Evolutionary conservation across 2,113 vertebrate genomes (phyloP), one percentile per base, ranked within the genome.

Genomic region (Cisticola juncidis): DNA sequence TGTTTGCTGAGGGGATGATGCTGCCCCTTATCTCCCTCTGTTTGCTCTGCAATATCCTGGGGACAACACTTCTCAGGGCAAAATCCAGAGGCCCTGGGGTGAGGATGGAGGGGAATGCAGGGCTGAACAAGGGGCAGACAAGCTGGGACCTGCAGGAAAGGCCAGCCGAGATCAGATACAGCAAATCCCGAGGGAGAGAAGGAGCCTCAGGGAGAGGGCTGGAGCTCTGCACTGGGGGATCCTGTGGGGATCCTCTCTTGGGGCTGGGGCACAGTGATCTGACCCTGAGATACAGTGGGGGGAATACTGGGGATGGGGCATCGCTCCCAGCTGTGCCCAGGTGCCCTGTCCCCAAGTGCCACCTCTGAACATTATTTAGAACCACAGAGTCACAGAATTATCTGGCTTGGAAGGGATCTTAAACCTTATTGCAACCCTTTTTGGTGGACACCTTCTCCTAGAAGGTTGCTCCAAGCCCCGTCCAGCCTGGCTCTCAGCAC

Each of bases 1-100:
- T 73, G 79, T 92, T 94, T 84, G 86, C 79, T 66, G 4, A 29
- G 0, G 2, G 68, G 53, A 3, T 3, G 9, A 31, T 44, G 14
- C 45, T 77, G 50, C 33, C 54, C 64, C 51, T 74, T 86, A 93
- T 78, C 92, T 74, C 50, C 4, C 44, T 42, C 38, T 22, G 64
- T 96, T 94, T 95, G 81, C 77, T 81, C 51, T 68, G 64, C 47
- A 38, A 13, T 56, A 42, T 56, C 69, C 86, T 10, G 26, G 18
- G 88, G 69, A 42, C 79, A 70, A 9, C 50, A 20, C 4, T 54
- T 23, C 25, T 33, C 64, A 24, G 91, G 92, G 77, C 96, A 95
- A 95, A 96, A 95, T 89, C 86, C 91, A 71, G 53, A 64, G 80
- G 14, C 1, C 0, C 21, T 28, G n/a, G 20, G 35, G 80, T 7